These are phyloP conservation scores for Trichonephila clavipes DNA, from an alignment of 1,140 invertebrate species.

Conservation along the genomic window DNA sequence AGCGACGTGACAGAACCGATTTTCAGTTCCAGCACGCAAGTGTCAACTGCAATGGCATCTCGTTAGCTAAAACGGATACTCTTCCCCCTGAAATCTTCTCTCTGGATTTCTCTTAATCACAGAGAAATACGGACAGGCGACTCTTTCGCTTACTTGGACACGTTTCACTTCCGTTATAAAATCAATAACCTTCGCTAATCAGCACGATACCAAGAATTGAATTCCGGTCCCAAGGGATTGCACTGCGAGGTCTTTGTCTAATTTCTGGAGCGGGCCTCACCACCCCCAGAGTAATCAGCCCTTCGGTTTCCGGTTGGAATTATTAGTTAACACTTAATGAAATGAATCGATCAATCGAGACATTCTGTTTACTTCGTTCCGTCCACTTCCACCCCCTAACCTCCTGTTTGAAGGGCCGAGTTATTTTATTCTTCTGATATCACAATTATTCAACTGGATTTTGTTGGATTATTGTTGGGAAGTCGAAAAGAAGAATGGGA, in stretches of 20 bases:
- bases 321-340: conserved; percentile 75
- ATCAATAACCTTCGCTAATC: conserved; percentile 71
- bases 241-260: conserved; percentile 58
- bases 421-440: neutral
- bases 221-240: conserved; percentile 20
- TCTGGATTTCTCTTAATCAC: conserved; percentile 54
- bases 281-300: conserved; percentile 56
- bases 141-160: conserved; percentile 66
- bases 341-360: conserved; percentile 61
- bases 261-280: conserved; percentile 44
- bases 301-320: conserved; percentile 59
- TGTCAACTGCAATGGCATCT: conserved; percentile 57
- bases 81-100: conserved; percentile 1
- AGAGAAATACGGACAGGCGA: conserved; percentile 12
- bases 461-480: neutral
- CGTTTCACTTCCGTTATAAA: conserved; percentile 61
- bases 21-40: conserved; percentile 38
- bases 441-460: neutral
- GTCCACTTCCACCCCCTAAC: neutral
- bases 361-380: conserved; percentile 8
- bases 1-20: conserved; percentile 33
- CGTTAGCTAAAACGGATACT: conserved; percentile 58
- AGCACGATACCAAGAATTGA: conserved; percentile 67
- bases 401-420: too few species aligned
- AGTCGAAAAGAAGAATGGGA: neutral